Evolutionary conservation across 2,113 vertebrate genomes (phyloP), one percentile per base, ranked within the genome.

Genomic region (Oplegnathus fasciatus): DNA sequence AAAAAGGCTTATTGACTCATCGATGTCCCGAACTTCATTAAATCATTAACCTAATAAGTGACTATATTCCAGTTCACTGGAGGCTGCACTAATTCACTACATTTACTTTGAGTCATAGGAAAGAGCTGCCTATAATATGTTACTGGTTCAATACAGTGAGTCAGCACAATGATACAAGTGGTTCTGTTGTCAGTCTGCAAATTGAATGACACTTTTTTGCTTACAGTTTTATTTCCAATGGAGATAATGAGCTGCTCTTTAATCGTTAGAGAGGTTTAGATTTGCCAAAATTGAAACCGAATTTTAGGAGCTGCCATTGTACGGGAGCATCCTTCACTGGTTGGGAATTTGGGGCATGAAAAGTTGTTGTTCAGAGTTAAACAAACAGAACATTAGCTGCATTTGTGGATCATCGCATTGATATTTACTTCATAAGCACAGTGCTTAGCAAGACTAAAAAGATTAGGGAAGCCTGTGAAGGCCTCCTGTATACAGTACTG

Each of bases 11-110:
- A 76, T 60, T 86, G 77, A 72, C 61, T 86, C 61, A 83, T 55
- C 28, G 10, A 57, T 60, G 60, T 62, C 61, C 26, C 37, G 37
- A 58, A 81, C 65, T 84, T 82, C 26, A 82, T 85, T 80, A 70
- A 62, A 70, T 70, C 62, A 42, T 85, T 70, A 78, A 69, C 50
- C 64, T 86, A 74, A 66, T 80, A 50, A 70, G 37, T 22, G 64
- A 42, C 11, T 72, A 8, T 73, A 75, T 73, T 64, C 34, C 52
- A 68, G 48, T 24, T 89, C 64, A 64, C 52, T 70, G 72, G 54
- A 82, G 26, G 44, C 74, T 52, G 24, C 3, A 22, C 30, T 11
- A 54, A 73, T n/a, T 54, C 54, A 32, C 46, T 22, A 28, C 58
- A 14, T 26, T 50, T 60, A 58, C 60, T 32, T 13, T 52, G 44